These are phyloP conservation scores for Meganola albula DNA, from an alignment of 2,888 invertebrate genomes.

Conservation along the genomic window DNA sequence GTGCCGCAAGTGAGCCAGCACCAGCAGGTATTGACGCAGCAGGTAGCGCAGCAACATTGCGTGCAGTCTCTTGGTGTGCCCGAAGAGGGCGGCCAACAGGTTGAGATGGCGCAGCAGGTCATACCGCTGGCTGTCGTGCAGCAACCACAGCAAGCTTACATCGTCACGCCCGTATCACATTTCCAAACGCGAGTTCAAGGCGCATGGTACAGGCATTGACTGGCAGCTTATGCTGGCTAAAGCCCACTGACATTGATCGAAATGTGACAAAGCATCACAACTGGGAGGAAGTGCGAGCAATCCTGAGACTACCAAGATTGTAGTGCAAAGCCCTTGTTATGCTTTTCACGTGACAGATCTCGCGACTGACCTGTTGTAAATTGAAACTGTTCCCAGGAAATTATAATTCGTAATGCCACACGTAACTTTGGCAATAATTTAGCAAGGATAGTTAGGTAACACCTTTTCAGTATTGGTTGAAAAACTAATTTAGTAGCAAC, in stretches of 20 bases:
- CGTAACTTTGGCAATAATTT: conserved; percentile 68
- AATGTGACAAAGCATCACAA: conserved; percentile 26
- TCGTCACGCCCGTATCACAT: conserved; percentile 81
- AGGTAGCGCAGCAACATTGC: conserved; percentile 68
- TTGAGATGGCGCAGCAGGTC: conserved; percentile 81
- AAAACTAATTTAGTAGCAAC: conserved; percentile 56
- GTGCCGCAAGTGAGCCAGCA: conserved; percentile 73
- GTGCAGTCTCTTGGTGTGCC: conserved; percentile 70
- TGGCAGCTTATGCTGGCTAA: conserved; percentile 24
- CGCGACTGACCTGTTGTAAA: conserved; percentile 40
- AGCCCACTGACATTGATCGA: conserved; percentile 23
- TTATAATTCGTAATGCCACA: conserved; percentile 39
- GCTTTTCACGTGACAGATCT: conserved; percentile 47
- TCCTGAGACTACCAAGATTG: too few relatives aligned
- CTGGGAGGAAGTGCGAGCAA: too few relatives aligned
- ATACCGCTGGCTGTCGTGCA: conserved; percentile 81
- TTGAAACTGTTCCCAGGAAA: conserved; percentile 28
- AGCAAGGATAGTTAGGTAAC: conserved; percentile 57
- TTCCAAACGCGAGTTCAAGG: conserved; percentile 80
- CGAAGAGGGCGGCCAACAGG: conserved; percentile 71
- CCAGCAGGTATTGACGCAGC: conserved; percentile 67
- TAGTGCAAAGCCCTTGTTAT: too few relatives aligned
- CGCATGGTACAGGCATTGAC: conserved; percentile 77
- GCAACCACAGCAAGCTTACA: conserved; percentile 80
- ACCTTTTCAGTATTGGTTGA: conserved; percentile 72